Conservation (phyloP, 2,888 invertebrate species). For the Zootermopsis nevadensis region DNA sequence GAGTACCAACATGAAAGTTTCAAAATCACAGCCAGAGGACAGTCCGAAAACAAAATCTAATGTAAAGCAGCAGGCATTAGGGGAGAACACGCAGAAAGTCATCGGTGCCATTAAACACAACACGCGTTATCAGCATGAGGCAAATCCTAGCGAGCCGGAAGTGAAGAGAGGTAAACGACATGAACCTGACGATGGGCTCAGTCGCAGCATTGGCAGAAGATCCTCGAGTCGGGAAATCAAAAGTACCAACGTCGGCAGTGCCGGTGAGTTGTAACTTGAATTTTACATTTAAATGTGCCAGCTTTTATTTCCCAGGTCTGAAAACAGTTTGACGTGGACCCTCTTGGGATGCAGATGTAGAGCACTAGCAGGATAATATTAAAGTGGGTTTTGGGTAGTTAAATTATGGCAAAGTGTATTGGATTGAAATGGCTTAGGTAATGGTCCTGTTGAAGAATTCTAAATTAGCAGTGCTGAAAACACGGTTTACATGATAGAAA, state of each 20-base stretch:
- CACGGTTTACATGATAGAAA: no score
- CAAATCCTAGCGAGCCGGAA: conserved; percentile 22
- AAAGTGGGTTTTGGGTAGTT: no score
- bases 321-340: no score
- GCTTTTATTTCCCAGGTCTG: background rate
- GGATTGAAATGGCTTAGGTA: no score
- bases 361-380: no score
- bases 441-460: no score
- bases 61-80: background rate
- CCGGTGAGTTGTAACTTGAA: background rate
- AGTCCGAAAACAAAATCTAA: conserved; percentile 26
- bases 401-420: no score
- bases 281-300: background rate
- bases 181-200: conserved; percentile 18
- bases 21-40: background rate
- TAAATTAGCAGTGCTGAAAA: no score
- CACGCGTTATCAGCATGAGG: conserved; percentile 26
- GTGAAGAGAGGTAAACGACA: conserved; percentile 20
- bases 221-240: conserved; percentile 28
- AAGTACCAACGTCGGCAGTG: background rate
- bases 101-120: background rate
- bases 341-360: no score
- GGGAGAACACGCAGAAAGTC: conserved; percentile 5
- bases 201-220: conserved; percentile 15
- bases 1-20: background rate